Conservation (phyloP, 2,113 vertebrate species). For the Lates calcarifer region DNA sequence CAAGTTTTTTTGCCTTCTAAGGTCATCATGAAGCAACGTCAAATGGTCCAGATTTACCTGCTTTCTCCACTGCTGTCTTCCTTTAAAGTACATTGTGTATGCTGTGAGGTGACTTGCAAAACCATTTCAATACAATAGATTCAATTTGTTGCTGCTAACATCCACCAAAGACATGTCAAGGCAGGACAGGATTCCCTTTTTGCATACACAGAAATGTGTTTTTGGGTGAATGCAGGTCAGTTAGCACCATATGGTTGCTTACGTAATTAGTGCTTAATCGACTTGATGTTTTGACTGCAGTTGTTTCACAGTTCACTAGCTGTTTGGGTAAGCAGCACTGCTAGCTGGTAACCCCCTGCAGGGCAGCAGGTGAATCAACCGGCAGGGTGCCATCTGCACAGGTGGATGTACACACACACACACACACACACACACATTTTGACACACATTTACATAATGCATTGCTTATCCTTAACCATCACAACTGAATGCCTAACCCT, state of each 20-base stretch:
- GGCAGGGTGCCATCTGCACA: slow-evolving; percentile 64
- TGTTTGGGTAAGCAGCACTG: slow-evolving; percentile 74
- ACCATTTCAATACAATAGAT: slow-evolving; percentile 37
- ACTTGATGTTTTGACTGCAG: slow-evolving; percentile 83
- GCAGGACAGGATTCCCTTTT: slow-evolving; percentile 17
- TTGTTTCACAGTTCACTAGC: slow-evolving; percentile 84
- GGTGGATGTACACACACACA: slow-evolving; percentile 51
- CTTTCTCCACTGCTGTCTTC: neutral
- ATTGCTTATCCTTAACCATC: neutral
- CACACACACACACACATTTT: slow-evolving; percentile 22
- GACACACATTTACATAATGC: neutral
- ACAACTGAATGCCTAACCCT: too few species aligned
- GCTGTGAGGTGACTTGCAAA: slow-evolving; percentile 11
- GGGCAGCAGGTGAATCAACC: slow-evolving; percentile 71
- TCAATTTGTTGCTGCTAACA: slow-evolving; percentile 45
- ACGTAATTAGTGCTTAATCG: slow-evolving; percentile 82
- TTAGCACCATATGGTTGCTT: slow-evolving; percentile 78
- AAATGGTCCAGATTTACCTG: neutral
- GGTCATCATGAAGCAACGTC: slow-evolving; percentile 14
- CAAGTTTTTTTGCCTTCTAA: neutral
- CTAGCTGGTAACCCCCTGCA: slow-evolving; percentile 67
- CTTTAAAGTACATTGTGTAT: neutral
- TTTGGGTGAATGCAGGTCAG: slow-evolving; percentile 72
- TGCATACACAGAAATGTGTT: slow-evolving; percentile 57
- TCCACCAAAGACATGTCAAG: slow-evolving; percentile 1